These are phyloP conservation scores for Genyomyrus donnyi DNA, from an alignment of 2,113 vertebrate species.

Conservation along the genomic window DNA sequence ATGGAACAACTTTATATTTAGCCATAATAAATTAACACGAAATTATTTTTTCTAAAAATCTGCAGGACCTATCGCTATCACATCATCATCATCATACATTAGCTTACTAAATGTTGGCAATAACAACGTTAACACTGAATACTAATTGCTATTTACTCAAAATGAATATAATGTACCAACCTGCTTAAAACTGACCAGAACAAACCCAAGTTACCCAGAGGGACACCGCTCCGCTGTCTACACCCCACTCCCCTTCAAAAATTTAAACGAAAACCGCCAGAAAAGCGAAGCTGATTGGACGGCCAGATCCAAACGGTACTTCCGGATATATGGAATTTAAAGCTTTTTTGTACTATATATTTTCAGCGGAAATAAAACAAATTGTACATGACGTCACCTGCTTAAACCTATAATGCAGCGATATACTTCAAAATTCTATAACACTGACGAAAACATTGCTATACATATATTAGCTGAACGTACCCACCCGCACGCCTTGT, in stretches of 20 bases:
- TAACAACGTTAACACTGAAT: background rate
- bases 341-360: background rate
- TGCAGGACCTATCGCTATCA: background rate
- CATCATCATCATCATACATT: background rate
- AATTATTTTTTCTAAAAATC: background rate
- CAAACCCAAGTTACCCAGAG: background rate
- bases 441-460: background rate
- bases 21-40: background rate
- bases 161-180: background rate
- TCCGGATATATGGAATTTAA: too few species aligned
- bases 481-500: background rate
- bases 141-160: background rate
- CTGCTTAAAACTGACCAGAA: background rate
- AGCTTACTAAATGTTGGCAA: background rate
- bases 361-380: background rate
- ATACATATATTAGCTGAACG: background rate
- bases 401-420: background rate
- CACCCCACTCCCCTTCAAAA: background rate
- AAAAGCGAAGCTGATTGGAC: slow-evolving; percentile 48
- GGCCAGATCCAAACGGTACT: background rate
- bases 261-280: slow-evolving; percentile 56
- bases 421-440: background rate
- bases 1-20: background rate
- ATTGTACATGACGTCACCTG: background rate
- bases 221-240: background rate